Evolutionary conservation across 1,140 invertebrate species (phyloP).

Genomic region (Matsumurasca onukii): DNA sequence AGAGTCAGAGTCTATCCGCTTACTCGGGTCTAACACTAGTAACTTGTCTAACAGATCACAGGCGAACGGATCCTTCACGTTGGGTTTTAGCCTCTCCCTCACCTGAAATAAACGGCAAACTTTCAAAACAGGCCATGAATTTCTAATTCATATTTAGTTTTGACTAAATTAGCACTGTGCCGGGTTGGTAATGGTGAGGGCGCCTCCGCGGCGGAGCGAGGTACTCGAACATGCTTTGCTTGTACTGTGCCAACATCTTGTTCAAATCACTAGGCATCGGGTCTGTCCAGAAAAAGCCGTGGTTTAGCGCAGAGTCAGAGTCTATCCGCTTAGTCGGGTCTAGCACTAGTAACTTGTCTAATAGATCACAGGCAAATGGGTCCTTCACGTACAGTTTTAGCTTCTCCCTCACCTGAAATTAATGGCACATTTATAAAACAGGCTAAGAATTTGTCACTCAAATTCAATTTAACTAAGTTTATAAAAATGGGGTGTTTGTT

Average conservation of each 20-base stretch:
- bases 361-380: slow-evolving; percentile 85
- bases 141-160: too few species aligned
- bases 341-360: slow-evolving; percentile 90
- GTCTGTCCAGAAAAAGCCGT: slow-evolving; percentile 98
- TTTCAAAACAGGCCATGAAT: too few species aligned
- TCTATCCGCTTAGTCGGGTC: slow-evolving; percentile 91
- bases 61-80: slow-evolving; percentile 90
- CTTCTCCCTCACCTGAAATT: slow-evolving; percentile 74
- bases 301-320: slow-evolving; percentile 91
- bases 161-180: too few species aligned
- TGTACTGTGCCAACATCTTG: slow-evolving; percentile 91
- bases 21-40: slow-evolving; percentile 87
- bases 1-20: slow-evolving; percentile 87
- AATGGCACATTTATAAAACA: too few species aligned
- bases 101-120: slow-evolving; percentile 53
- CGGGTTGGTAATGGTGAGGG: slow-evolving; percentile 62
- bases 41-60: slow-evolving; percentile 94
- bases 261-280: slow-evolving; percentile 91
- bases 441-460: too few species aligned
- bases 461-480: too few species aligned
- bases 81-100: slow-evolving; percentile 87
- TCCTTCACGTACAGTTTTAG: slow-evolving; percentile 93
- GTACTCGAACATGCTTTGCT: slow-evolving; percentile 96
- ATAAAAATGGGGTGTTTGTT: too few species aligned
- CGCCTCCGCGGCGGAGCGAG: slow-evolving; percentile 77